phyloP scores from a whole-genome alignment of 2,113 vertebrate genomes.

The Scopus umbretta region DNA sequence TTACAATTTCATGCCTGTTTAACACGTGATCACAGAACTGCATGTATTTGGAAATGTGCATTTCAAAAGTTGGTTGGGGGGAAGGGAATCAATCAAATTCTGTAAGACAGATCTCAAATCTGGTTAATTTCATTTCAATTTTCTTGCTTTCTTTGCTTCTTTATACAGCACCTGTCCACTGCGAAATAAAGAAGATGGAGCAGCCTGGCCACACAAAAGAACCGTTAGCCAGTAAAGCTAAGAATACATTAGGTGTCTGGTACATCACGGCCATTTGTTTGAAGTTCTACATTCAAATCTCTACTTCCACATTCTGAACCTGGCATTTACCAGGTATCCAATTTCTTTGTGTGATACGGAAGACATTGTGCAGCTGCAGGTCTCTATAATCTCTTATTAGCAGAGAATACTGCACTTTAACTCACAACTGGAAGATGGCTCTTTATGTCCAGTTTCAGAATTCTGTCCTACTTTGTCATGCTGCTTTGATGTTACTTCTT shows the following conservation, averaged over 20 bases:
- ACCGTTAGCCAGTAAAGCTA: slow-evolving; percentile 80
- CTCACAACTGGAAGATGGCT: neutral
- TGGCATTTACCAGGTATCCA: neutral
- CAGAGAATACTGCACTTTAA: neutral
- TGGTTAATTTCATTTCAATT: neutral
- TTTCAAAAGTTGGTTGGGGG: neutral
- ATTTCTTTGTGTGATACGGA: neutral
- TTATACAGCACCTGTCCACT: slow-evolving; percentile 84
- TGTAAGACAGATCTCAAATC: neutral
- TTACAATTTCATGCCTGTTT: neutral
- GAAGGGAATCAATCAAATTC: neutral
- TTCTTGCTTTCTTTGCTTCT: neutral
- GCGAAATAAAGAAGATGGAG: slow-evolving; percentile 65
- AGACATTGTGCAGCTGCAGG: neutral
- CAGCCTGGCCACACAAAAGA: slow-evolving; percentile 68
- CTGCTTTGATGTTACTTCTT: neutral
- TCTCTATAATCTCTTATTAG: neutral
- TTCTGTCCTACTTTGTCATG: neutral
- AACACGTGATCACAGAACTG: neutral
- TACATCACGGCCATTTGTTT: neutral
- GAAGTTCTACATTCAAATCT: neutral
- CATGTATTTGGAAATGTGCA: neutral
- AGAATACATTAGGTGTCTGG: neutral
- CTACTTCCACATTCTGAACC: neutral
- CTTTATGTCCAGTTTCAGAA: neutral